Conservation (phyloP, 2,113 vertebrate species). For the Boleophthalmus pectinirostris region DNA sequence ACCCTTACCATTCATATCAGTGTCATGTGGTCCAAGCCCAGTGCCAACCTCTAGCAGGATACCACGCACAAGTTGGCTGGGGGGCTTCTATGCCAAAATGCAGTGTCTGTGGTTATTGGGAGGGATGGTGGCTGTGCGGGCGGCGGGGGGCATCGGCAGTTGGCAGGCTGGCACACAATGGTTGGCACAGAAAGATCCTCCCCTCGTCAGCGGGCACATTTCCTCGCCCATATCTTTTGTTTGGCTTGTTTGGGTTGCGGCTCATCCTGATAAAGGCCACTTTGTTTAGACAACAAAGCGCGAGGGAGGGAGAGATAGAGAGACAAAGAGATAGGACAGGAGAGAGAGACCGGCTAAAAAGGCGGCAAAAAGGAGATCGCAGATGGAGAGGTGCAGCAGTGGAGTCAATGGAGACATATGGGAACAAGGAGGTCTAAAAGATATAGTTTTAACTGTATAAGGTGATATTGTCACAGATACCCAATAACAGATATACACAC, state of each 20-base stretch:
- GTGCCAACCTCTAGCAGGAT: slow-evolving; percentile 48
- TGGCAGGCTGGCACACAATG: slow-evolving; percentile 74
- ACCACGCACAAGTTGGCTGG: slow-evolving; percentile 26
- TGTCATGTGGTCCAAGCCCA: slow-evolving; percentile 49
- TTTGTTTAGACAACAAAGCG: slow-evolving; percentile 81
- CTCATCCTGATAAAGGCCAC: slow-evolving; percentile 75
- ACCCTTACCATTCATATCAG: slow-evolving; percentile 26
- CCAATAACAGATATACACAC: slow-evolving; percentile 41
- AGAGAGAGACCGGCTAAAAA: slow-evolving; percentile 38
- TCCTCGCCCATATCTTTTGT: slow-evolving; percentile 74
- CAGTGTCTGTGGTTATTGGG: slow-evolving; percentile 13
- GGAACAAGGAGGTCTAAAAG: slow-evolving; percentile 18
- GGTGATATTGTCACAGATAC: slow-evolving; percentile 44
- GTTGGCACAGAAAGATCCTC: slow-evolving; percentile 70
- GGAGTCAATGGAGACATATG: slow-evolving; percentile 16
- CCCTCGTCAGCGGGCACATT: slow-evolving; percentile 63
- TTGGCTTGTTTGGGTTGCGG: slow-evolving; percentile 74
- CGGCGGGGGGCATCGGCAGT: slow-evolving; percentile 62
- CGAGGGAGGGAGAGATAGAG: slow-evolving; percentile 55
- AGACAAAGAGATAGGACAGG: slow-evolving; percentile 54
- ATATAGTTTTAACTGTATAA: slow-evolving; percentile 44
- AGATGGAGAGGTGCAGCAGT: slow-evolving; percentile 44
- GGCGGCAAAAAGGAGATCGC: slow-evolving; percentile 34
- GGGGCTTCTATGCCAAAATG: slow-evolving; percentile 42
- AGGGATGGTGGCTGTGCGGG: slow-evolving; percentile 33